These are phyloP conservation scores for Drosophila sordidapex DNA, from an alignment of 2,888 invertebrate genomes.

Conservation along the genomic window DNA sequence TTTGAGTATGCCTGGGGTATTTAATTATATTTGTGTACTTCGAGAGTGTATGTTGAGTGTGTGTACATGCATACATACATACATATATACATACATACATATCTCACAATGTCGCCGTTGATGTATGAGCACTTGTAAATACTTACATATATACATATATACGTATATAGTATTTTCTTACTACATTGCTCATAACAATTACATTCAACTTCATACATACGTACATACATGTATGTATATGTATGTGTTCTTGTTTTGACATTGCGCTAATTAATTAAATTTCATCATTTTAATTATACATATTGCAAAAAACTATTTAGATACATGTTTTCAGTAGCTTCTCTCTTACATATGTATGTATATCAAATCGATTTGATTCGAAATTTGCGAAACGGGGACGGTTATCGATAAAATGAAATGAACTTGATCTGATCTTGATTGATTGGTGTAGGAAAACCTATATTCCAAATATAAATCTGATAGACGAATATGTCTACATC, in stretches of 20 bases:
- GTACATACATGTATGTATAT: not conserved
- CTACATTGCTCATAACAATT: constrained; percentile 17
- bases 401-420: not conserved
- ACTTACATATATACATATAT: not conserved
- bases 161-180: constrained; percentile 1
- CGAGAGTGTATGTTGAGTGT: constrained; percentile 2
- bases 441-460: not conserved
- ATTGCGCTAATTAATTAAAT: constrained; percentile 16
- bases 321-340: not conserved
- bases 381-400: not conserved
- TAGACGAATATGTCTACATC: not conserved
- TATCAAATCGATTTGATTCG: not conserved
- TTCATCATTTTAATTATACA: not conserved
- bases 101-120: not conserved
- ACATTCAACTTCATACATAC: not conserved
- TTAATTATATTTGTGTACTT: constrained; percentile 27
- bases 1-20: constrained; percentile 35
- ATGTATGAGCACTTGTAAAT: not conserved
- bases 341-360: not conserved
- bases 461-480: not conserved
- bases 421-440: not conserved
- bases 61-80: not conserved
- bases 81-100: not conserved
- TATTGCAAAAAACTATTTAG: not conserved
- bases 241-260: constrained; percentile 13